These are phyloP conservation scores for Diabrotica undecimpunctata DNA, from an alignment of 1,140 invertebrate species.

Conservation along the genomic window DNA sequence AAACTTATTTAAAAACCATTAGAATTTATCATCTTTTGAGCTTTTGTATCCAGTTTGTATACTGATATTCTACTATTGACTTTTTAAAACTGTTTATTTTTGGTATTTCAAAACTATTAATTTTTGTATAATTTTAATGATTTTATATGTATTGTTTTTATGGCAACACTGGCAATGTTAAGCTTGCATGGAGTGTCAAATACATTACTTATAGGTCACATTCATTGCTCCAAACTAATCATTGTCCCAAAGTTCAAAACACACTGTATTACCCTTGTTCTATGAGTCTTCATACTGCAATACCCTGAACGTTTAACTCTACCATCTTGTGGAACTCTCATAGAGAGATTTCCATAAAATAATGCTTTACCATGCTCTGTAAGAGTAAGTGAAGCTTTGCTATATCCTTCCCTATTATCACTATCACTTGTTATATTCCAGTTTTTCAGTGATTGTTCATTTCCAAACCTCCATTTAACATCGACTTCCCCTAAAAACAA, in stretches of 20 bases:
- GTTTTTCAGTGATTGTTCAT: conserved; percentile 59
- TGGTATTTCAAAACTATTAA: no score
- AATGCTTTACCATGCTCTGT: conserved; percentile 66
- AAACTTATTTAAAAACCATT: no score
- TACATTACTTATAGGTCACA: no score
- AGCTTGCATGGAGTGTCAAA: no score
- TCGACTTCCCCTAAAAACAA: conserved; percentile 59
- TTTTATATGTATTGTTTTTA: no score
- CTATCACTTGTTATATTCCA: conserved; percentile 75
- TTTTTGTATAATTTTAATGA: no score
- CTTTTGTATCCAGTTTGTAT: no score
- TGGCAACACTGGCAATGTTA: no score
- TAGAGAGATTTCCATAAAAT: conserved; percentile 65
- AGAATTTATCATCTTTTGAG: no score
- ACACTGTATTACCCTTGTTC: conserved; percentile 54
- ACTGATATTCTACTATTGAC: no score
- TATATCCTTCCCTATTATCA: conserved; percentile 77
- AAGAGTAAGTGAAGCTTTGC: conserved; percentile 61
- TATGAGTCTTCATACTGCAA: conserved; percentile 68
- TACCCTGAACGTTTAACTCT: conserved; percentile 69
- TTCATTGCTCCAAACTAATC: no score
- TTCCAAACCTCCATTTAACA: conserved; percentile 65
- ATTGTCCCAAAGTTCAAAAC: background rate
- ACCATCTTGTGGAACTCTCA: conserved; percentile 75
- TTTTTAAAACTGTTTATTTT: no score